Base-by-base conservation (phyloP, 1,140 invertebrate species). In the Parapsyche elsis region DNA sequence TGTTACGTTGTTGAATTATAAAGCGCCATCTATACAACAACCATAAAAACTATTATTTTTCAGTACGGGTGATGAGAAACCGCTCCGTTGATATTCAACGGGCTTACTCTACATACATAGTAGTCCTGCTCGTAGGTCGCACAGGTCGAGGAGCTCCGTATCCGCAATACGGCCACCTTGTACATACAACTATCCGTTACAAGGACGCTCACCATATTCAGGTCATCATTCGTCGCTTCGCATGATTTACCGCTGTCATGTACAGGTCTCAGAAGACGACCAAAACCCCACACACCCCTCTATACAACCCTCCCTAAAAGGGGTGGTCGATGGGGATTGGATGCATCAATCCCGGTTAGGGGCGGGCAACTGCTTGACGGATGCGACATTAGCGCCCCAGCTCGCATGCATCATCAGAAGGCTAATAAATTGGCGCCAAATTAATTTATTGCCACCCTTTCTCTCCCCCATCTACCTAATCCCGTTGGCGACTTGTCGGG, bases 361-460 rank as follows among this genome's bases (percentile, higher is more conserved):
- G 14, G 19, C 61, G 24, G n/a, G 19, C 53, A 4, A 2, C 61
- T 14, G 61, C 14, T 23, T 71, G 67, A 71, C 67, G 24, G 67
- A 71, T 71, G 67, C 19, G 67, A 71, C 67, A 24, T 71, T 38
- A 19, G 5, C 24, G 67, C 19, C 26, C n/a, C 1, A 5, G 61
- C 61, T 12, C 14, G 21, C 61, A 26, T 26, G 24, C 61, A 21
- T 26, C 61, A 21, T 67, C 49, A 12, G 26, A 7, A 1, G 9
- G 24, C 24, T 71, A 71, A 71, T 71, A 71, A 71, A 71, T 71
- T 14, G 38, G 24, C 5, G 67, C 67, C 10, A 71, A 71, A 71
- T 71, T 71, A 71, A 71, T 71, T 71, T 71, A 71, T 71, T 30
- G 67, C 38, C 14, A 19, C 26, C 10, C 16, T 53, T 14, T 53